Evolutionary conservation across 2,888 invertebrate species (phyloP).

Genomic region (Pseudeuparius sepicola): DNA sequence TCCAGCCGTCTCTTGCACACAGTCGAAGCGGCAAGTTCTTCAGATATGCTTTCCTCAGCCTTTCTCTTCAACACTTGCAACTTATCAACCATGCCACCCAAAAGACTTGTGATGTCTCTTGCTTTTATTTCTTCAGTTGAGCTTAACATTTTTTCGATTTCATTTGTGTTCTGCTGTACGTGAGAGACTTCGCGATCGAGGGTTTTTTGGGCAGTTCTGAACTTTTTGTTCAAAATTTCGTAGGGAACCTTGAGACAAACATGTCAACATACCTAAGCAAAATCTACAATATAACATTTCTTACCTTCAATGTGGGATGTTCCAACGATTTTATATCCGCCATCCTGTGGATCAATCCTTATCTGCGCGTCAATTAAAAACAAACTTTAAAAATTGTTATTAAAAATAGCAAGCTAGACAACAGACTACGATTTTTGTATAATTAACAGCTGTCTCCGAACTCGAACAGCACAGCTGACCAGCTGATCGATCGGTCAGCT

Average conservation of each 20-base stretch:
- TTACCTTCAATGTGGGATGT: slow-evolving; percentile 89
- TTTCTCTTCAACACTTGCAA: slow-evolving; percentile 85
- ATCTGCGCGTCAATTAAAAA: no score
- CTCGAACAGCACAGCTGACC: no score
- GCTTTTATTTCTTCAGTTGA: slow-evolving; percentile 45
- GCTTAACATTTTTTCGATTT: slow-evolving; percentile 62
- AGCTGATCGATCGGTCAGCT: no score
- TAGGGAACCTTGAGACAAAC: slow-evolving; percentile 74
- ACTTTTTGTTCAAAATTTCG: slow-evolving; percentile 94
- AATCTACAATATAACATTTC: slow-evolving; percentile 1
- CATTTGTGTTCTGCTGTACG: slow-evolving; percentile 67
- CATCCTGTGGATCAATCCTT: no score
- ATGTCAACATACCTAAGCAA: slow-evolving; percentile 1
- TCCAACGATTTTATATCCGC: slow-evolving; percentile 90
- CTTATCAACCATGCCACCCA: slow-evolving; percentile 80
- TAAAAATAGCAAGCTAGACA: no score
- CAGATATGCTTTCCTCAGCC: slow-evolving; percentile 86
- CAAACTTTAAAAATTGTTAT: no score
- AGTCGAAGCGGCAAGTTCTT: slow-evolving; percentile 82
- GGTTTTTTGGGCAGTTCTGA: slow-evolving; percentile 88
- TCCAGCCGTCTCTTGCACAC: slow-evolving; percentile 88
- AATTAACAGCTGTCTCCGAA: no score
- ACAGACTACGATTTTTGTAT: no score
- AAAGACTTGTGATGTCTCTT: slow-evolving; percentile 66
- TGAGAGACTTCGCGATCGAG: slow-evolving; percentile 88